Evolutionary conservation across 2,888 invertebrate genomes (phyloP), one percentile per base, ranked within the genome.

Genomic region (Abrostola triplasia): DNA sequence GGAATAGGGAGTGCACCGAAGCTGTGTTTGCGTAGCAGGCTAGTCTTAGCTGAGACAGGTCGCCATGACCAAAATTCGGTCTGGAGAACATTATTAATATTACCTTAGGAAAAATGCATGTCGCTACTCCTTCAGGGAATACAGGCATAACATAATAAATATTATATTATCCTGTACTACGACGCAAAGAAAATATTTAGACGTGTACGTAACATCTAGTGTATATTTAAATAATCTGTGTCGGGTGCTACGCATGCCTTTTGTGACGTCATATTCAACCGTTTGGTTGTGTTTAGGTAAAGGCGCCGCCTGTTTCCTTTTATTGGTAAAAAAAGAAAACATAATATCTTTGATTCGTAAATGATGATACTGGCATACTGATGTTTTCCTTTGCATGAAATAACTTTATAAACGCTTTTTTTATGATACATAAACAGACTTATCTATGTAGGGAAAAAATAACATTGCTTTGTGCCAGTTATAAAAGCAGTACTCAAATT

Each of bases 311-410:
- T 59, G 78, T 53, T 61, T 44, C 56, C 50, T 61, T 53, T 53
- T 44, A 36, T 47, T 47, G 9, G 8, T 50, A 55, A 50, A 55
- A 24, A 24, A 24, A 24, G 24, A n/a, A 62, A 47, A 57, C 36
- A 57, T 48, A 56, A 67, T 40, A 51, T 59, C 44, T 64, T 52
- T 62, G 55, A 67, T 62, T 70, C 58, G 52, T 67, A 62, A 64
- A 60, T 48, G 36, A 54, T 61, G n/a, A 40, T 24, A 38, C 47
- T 36, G 6, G 42, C 35, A 36, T 37, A 24, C 13, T 7, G 24
- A 24, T 24, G 41, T 9, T 36, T 50, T 50, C 9, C 7, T 41
- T 9, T 47, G 9, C 13, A 47, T 13, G 13, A 47, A 9, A 1
- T 4, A 24, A 24, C 24, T 24, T 24, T 24, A 4, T 24, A 24